Conservation (phyloP, 2,797 vertebrate species). For the Bovichtus variegatus region DNA sequence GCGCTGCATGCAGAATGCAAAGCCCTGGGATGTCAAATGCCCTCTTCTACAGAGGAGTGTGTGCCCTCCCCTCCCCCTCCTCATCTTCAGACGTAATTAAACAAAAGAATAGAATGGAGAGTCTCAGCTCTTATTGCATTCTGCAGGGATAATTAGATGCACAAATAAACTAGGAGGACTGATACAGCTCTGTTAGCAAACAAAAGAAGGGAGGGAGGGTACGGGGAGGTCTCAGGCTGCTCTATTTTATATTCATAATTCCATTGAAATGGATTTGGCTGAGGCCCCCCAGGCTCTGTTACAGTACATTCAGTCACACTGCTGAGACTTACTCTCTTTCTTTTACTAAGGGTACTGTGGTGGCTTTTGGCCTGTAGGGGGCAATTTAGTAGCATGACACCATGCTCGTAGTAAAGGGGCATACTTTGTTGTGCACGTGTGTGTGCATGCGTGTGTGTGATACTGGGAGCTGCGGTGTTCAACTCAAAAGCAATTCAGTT, state of each 20-base stretch:
- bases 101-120: constrained; percentile 51
- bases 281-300: constrained; percentile 30
- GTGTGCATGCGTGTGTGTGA: constrained; percentile 8
- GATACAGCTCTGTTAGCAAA: constrained; percentile 66
- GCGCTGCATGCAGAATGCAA: constrained; percentile 33
- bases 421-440: not conserved
- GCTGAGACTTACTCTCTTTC: not conserved
- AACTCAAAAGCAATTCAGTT: constrained; percentile 43
- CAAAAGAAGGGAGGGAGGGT: constrained; percentile 28
- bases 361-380: constrained; percentile 77
- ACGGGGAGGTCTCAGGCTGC: constrained; percentile 27
- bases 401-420: constrained; percentile 6
- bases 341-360: constrained; percentile 48
- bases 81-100: constrained; percentile 61
- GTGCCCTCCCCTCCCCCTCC: not conserved
- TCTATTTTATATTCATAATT: constrained; percentile 69
- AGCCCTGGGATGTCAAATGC: constrained; percentile 50
- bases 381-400: constrained; percentile 79
- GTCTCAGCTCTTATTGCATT: constrained; percentile 37
- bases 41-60: constrained; percentile 34
- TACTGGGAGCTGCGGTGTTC: constrained; percentile 14
- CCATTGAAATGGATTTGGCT: constrained; percentile 46
- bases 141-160: constrained; percentile 54
- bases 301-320: constrained; percentile 49
- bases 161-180: constrained; percentile 49